Evolutionary conservation across 2,797 vertebrate genomes (phyloP).

Genomic region (Labeo calbasu): DNA sequence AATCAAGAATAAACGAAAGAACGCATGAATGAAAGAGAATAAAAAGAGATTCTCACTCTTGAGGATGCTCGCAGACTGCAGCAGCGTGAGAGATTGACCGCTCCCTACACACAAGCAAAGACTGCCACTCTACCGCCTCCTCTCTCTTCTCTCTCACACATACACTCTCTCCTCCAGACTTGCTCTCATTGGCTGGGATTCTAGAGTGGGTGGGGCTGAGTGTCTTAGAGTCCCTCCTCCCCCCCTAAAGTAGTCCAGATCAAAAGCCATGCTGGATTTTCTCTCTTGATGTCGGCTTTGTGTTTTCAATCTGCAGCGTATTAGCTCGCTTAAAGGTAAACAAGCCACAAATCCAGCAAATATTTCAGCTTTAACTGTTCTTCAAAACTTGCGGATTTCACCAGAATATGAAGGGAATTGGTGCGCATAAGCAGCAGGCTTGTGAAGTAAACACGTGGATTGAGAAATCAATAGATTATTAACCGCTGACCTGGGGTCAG

Average conservation of each 20-base stretch:
- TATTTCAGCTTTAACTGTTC: constrained; percentile 2
- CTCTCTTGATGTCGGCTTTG: constrained; percentile 24
- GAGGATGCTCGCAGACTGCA: constrained; percentile 61
- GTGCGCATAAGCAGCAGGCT: constrained; percentile 3
- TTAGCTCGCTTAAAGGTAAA: constrained; percentile 46
- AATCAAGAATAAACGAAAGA: neutral
- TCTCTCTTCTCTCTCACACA: constrained; percentile 33
- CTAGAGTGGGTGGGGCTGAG: constrained; percentile 9
- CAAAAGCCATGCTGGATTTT: constrained; percentile 53
- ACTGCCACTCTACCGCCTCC: constrained; percentile 41
- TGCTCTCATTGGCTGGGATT: constrained; percentile 27
- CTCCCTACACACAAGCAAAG: constrained; percentile 56
- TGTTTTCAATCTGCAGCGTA: constrained; percentile 45
- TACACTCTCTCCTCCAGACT: constrained; percentile 35
- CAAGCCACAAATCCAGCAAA: constrained; percentile 28
- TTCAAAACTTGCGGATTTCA: constrained; percentile 17
- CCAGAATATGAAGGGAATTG: constrained; percentile 23
- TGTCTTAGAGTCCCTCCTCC: constrained; percentile 10
- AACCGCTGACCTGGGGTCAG: neutral
- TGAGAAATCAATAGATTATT: neutral
- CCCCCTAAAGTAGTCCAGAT: constrained; percentile 29
- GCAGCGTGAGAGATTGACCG: constrained; percentile 57
- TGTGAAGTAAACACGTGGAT: neutral
- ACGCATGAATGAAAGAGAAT: constrained; percentile 46
- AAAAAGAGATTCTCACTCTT: constrained; percentile 45